Percentiles rank a stretch among this genome's conserved stretches.
Evolutionary conservation across 2,797 vertebrate species (phyloP).

Genomic region (Meriones psammophilus): DNA sequence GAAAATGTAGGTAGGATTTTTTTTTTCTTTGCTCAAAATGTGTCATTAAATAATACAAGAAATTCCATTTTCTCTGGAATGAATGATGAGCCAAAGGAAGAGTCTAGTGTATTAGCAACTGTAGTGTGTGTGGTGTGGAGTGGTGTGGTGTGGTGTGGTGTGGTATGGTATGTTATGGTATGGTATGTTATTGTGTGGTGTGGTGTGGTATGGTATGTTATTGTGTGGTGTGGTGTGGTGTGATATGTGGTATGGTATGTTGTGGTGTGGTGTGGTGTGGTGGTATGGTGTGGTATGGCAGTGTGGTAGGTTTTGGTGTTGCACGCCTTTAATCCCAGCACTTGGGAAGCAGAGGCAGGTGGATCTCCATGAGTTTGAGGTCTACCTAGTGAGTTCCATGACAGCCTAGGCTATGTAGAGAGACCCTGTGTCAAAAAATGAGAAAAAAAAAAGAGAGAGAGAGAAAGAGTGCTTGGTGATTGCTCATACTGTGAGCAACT

Average conservation of each 20-base stretch:
- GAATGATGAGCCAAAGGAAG: slow-evolving; percentile 13
- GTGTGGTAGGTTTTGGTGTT: too few species aligned
- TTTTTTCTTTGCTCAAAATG: background rate
- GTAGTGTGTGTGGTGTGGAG: background rate
- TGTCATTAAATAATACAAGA: background rate
- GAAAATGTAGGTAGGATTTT: background rate
- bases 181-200: background rate
- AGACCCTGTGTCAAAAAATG: background rate
- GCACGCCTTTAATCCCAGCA: background rate
- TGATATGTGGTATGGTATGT: background rate
- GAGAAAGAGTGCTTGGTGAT: too few species aligned
- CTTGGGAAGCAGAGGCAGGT: background rate
- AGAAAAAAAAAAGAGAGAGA: too few species aligned
- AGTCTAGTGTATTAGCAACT: background rate
- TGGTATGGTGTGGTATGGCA: too few species aligned
- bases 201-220: background rate
- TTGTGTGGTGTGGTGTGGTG: background rate
- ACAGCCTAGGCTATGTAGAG: background rate
- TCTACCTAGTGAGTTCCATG: background rate
- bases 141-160: background rate
- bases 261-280: background rate
- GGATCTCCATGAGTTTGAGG: background rate
- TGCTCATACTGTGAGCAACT: background rate
- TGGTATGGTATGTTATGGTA: background rate
- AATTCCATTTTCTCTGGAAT: background rate